A percentile compares a stretch with the other conserved stretches of the same genome.
Conservation (phyloP, 2,888 invertebrate genomes). For the Galerucella pusilla region DNA sequence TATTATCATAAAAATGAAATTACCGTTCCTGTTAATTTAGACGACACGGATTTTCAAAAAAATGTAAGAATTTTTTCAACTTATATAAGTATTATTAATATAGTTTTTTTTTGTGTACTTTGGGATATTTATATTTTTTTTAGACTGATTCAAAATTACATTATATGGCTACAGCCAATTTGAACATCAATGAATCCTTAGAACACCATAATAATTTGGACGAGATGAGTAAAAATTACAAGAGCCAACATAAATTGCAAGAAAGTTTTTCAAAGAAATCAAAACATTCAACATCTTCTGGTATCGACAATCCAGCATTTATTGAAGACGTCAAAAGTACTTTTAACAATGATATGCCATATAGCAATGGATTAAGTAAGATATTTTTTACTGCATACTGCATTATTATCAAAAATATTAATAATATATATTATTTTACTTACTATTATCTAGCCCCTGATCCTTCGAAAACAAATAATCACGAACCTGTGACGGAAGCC, state of each 20-base stretch:
- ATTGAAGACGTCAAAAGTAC: conserved; percentile 61
- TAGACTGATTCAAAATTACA: conserved; percentile 55
- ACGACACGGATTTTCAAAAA: conserved; percentile 52
- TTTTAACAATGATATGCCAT: conserved; percentile 59
- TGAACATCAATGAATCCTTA: conserved; percentile 61
- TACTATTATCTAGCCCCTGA: conserved; percentile 14
- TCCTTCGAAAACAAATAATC: conserved; percentile 9
- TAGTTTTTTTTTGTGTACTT: background rate
- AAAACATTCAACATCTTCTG: conserved; percentile 46
- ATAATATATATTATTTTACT: background rate
- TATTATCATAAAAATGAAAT: conserved; percentile 65
- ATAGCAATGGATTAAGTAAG: conserved; percentile 52
- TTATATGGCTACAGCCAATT: conserved; percentile 61
- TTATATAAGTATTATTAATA: background rate
- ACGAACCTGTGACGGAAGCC: conserved; percentile 70
- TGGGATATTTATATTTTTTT: background rate
- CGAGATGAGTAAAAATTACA: conserved; percentile 62
- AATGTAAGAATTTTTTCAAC: conserved; percentile 35
- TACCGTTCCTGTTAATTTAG: conserved; percentile 61
- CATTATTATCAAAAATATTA: no score
- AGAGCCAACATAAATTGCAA: conserved; percentile 62
- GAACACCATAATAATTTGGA: conserved; percentile 62
- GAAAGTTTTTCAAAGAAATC: conserved; percentile 37
- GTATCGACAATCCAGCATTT: conserved; percentile 67
- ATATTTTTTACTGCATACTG: background rate